Percentiles rank a stretch among this genome's conserved stretches.
These are phyloP conservation scores for Acleris holmiana DNA, from an alignment of 2,888 invertebrate species.

Conservation along the genomic window DNA sequence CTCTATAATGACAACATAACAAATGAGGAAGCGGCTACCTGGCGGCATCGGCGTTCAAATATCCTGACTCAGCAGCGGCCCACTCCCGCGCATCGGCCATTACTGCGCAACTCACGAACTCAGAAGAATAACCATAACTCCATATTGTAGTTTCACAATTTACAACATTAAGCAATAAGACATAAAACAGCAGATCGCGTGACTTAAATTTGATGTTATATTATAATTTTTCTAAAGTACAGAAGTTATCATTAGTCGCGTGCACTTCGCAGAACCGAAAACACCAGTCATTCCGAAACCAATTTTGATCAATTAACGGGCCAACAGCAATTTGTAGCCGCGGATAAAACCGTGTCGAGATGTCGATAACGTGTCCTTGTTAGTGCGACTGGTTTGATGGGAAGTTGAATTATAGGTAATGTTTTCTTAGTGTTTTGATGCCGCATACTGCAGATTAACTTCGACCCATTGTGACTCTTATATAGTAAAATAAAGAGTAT, in stretches of 20 bases:
- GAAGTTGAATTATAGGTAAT: slow-evolving; percentile 20
- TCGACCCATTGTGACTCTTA: neutral
- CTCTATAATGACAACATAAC: slow-evolving; percentile 37
- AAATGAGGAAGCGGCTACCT: slow-evolving; percentile 48
- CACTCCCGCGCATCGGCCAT: slow-evolving; percentile 62
- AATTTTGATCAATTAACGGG: slow-evolving; percentile 75
- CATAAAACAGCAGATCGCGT: too few relatives aligned
- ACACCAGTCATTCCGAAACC: slow-evolving; percentile 71
- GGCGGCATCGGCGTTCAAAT: slow-evolving; percentile 61
- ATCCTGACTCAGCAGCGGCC: slow-evolving; percentile 75
- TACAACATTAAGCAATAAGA: too few relatives aligned
- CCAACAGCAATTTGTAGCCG: slow-evolving; percentile 70
- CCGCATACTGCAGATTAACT: neutral
- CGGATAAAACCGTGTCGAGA: slow-evolving; percentile 69
- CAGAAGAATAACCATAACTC: too few relatives aligned
- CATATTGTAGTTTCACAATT: too few relatives aligned
- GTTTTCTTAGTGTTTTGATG: neutral
- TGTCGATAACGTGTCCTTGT: slow-evolving; percentile 72
- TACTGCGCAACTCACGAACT: slow-evolving; percentile 55
- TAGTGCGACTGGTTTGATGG: slow-evolving; percentile 48
- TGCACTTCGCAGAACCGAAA: slow-evolving; percentile 77
- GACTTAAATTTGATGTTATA: too few relatives aligned
- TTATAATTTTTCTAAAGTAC: too few relatives aligned
- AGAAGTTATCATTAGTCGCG: slow-evolving; percentile 66
- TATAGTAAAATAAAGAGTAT: neutral